Base-by-base conservation (phyloP, 2,888 invertebrate species). In the Meta bourneti region DNA sequence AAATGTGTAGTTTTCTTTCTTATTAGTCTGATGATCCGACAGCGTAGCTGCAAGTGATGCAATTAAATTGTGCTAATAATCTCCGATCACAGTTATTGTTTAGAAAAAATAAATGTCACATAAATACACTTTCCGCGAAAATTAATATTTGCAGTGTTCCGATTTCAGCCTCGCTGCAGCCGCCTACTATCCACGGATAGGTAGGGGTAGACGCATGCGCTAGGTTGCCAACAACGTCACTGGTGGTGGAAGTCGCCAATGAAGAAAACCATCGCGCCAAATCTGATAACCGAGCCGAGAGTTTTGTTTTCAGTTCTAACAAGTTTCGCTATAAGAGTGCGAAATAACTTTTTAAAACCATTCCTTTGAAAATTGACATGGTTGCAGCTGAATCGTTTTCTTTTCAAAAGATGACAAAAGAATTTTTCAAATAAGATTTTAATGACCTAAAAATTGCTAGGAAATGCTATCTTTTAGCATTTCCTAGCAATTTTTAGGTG, bases 131-230 rank as follows among this genome's bases (percentile, higher is more conserved):
- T 52, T 54, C 61, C 54, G 75, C 74, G 75, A 54, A 75, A 84
- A 74, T 74, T 74, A 84, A 61, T 34, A 84, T 52, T 61, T 54
- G 84, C 84, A 75, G 61, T 75, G 84, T 84, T 84, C 74, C 61
- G 84, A 75, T 84, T 84, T 84, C 84, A 84, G 34, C 34, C 75
- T 69, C 78, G 79, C 83, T 83, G 89, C 89, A 83, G 83, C 90
- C 90, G 86, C 86, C 90, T 90, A 90, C 86, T 82, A 75, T 52
- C 75, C 72, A 54, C 19, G 75, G 80, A 20, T 34, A 52, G 61
- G 19, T 34, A 72, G 48, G 75, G 61, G 19, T 34, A 61, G n/a
- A 72, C 90, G 90, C 90, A 90, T 90, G 90, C 90, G 90, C 70
- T 49, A 69, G 83, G 83, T 83, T 89, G 54, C 79, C 72, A 83